Base-by-base conservation (phyloP, 2,888 invertebrate genomes). In the Synanthedon vespiformis region DNA sequence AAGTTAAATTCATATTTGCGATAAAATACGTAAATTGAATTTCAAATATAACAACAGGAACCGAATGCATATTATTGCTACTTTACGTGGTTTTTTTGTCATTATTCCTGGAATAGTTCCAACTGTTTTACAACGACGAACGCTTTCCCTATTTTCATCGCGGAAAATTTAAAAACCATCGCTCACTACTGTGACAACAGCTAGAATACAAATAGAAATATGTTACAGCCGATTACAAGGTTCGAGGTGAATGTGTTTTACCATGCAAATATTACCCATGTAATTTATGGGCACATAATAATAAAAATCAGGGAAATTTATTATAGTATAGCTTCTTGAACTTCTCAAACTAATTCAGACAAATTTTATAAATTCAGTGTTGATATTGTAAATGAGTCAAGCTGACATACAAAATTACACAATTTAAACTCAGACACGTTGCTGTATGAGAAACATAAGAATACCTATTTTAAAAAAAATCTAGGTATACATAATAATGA, bases 141-240 rank as follows among this genome's bases (percentile, higher is more conserved):
- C 77, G 81, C 80, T 86, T 87, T 85, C 85, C 85, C 85, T 86
- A 84, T 86, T 86, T 87, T 84, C 86, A 86, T 83, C 84, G 71
- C 71, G 61, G 74, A 85, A 85, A 85, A 84, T 86, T 84, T 85
- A 84, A 86, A 86, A 87, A 80, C 81, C 81, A 86, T 86, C 85
- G 80, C 75, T 87, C 86, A 87, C 84, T 67, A 69, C 65, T 75
- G 83, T 85, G 86, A 85, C 86, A 86, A 79, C 84, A 64, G 70
- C 84, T 85, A 78, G 77, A 81, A 80, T 72, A 80, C 77, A 80
- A 82, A 82, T 74, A 80, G 74, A 83, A 82, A 81, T 80, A 80
- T 70, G 77, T 80, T 87, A 85, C 77, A 86, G 86, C 67, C 60
- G 84, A 69, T 87, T 87, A 79, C 82, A 84, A 83, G 71, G 74